Conservation (phyloP, 2,888 invertebrate genomes). For the Uropetala carovei region DNA sequence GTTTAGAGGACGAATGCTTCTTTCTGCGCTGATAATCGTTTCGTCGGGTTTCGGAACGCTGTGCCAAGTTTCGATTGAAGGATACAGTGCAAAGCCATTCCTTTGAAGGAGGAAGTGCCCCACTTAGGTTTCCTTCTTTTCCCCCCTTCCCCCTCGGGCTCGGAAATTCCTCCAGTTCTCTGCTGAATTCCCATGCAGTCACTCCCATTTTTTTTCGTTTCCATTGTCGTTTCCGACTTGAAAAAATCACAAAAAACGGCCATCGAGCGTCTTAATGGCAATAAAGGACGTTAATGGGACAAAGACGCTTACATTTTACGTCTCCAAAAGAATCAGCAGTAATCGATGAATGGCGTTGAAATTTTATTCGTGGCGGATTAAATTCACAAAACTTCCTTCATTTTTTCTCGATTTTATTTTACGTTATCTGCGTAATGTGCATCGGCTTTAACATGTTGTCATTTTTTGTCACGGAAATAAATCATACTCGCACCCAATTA, state of each 20-base stretch:
- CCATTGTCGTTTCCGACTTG: background rate
- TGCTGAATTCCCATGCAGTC: background rate
- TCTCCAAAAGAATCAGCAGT: too few relatives aligned
- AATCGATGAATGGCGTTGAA: too few relatives aligned
- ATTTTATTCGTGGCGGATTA: too few relatives aligned
- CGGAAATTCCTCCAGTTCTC: background rate
- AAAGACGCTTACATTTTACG: too few relatives aligned
- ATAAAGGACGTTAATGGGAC: too few relatives aligned
- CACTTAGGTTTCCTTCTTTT: background rate
- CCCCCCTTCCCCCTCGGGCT: background rate
- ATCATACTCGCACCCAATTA: too few relatives aligned
- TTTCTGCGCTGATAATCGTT: constrained; percentile 8
- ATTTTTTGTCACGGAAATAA: too few relatives aligned
- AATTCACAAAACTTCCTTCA: too few relatives aligned
- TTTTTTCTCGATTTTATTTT: too few relatives aligned
- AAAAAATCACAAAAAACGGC: background rate
- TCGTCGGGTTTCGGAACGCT: background rate
- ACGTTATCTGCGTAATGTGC: too few relatives aligned
- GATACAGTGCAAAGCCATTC: background rate
- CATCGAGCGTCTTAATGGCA: too few relatives aligned
- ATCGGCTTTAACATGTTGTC: too few relatives aligned
- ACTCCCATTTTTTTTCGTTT: background rate
- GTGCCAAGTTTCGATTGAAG: constrained; percentile 22
- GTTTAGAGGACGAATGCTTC: background rate
- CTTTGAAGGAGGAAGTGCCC: constrained; percentile 16